phyloP scores from a whole-genome alignment of 2,797 vertebrate species.

The Spinibarbus caldwelli region DNA sequence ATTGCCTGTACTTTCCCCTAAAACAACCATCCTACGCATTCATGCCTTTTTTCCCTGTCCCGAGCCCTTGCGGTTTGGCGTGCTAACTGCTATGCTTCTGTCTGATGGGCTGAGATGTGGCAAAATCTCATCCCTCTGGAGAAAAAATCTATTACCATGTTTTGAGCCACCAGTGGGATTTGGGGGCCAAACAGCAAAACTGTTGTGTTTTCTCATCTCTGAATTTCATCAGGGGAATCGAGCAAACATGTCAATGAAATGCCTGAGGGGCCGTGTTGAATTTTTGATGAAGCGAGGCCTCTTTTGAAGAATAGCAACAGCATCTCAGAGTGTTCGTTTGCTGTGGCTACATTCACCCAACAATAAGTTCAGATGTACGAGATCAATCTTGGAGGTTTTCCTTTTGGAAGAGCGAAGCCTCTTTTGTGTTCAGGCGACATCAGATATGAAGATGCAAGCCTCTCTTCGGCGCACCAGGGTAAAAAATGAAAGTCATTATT shows the following conservation, averaged over 20 bases:
- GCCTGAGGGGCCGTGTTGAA: slow-evolving; percentile 43
- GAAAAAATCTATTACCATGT: slow-evolving; percentile 73
- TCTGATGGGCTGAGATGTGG: slow-evolving; percentile 72
- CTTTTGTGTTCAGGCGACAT: slow-evolving; percentile 59
- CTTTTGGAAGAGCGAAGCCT: slow-evolving; percentile 47
- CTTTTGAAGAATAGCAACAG: slow-evolving; percentile 41
- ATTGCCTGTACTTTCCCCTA: slow-evolving; percentile 67
- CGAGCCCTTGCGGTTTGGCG: slow-evolving; percentile 60
- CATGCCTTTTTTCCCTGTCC: slow-evolving; percentile 47
- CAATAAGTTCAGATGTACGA: slow-evolving; percentile 64
- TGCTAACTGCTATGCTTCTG: slow-evolving; percentile 60
- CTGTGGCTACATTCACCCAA: slow-evolving; percentile 40
- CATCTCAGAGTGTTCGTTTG: slow-evolving; percentile 10
- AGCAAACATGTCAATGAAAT: slow-evolving; percentile 37
- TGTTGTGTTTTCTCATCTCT: slow-evolving; percentile 60
- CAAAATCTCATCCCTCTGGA: slow-evolving; percentile 73
- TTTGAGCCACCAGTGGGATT: slow-evolving; percentile 65
- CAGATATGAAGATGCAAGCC: slow-evolving; percentile 57
- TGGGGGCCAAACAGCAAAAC: slow-evolving; percentile 49
- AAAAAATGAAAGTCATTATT: slow-evolving; percentile 75
- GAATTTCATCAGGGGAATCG: slow-evolving; percentile 58
- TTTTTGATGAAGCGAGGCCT: slow-evolving; percentile 38
- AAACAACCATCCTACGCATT: slow-evolving; percentile 69
- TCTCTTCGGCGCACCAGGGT: slow-evolving; percentile 58
- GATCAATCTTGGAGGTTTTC: slow-evolving; percentile 46